Evolutionary conservation across 92 coral and sea anemone genomes (phyloP), one percentile per base, ranked within the genome.

Genomic region (Phenganax marumi): DNA sequence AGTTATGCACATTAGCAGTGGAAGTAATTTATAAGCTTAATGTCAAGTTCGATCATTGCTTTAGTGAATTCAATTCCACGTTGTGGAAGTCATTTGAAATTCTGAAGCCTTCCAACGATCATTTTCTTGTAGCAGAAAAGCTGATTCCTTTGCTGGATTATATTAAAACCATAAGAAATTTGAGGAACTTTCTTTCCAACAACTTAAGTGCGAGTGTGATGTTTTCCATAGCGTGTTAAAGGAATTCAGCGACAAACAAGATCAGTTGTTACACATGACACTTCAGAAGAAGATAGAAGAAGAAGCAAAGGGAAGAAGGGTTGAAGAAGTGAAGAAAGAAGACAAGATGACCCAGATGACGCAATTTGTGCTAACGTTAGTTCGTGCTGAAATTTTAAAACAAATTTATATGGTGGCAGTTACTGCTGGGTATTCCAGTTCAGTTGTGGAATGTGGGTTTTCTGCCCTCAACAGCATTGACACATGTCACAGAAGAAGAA

Each of bases 41-140:
- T 19, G 17, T 56, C 63, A 19, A 56, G 63, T 56, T 56, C 63
- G 21, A 19, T 56, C 63, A 65, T 65, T 8, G 72, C 72, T 65
- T 65, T 65, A 65, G 33, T 65, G 72, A 65, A 65, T 65, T 65
- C 72, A 65, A 65, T 65, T 65, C 72, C 72, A 65, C 72, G 33
- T 65, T 65, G 72, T 65, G 72, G 72, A 65, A 65, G 25, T 65
- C 72, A 65, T 65, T 65, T 65, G 72, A 65, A 65, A 65, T 65
- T 33, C 72, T 56, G 63, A 56, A 14, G 63, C 63, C 63, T 56
- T 56, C 63, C 63, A 56, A 56, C 21, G 3, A 56, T 56, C 16
- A 56, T 56, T 56, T 56, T 56, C 63, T 56, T 19, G 63, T 0
- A 56, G 6, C 63, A 56, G 63, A 56, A 56, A 56, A 56, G 63